Evolutionary conservation across 64 coral and sea anemone species (phyloP), one percentile per base, ranked within the genome.

Genomic region (Pachyseris speciosa): DNA sequence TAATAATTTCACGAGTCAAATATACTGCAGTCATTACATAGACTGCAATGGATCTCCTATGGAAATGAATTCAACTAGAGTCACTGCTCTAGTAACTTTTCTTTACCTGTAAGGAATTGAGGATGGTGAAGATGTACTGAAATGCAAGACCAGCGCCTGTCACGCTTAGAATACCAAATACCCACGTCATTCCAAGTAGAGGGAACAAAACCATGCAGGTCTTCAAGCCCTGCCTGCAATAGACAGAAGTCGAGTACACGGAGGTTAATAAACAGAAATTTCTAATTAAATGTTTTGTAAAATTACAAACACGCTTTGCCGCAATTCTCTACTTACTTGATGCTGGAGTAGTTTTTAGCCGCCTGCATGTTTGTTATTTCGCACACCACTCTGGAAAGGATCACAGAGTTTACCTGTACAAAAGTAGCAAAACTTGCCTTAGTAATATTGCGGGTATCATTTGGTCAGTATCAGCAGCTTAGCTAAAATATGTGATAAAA

Each of bases 121-220:
- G 49, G 12, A 84, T 91, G 7, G 78, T 91, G 16, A 91, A 91
- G 45, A 91, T 70, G 22, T 91, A 91, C 45, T 91, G 75, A 47
- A 83, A 63, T 12, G 8, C 89, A 28, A 91, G 51, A 19, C 59
- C 75, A 44, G 64, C 37, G 33, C 55, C 40, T 1, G 70, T 71
- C 64, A 94, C 72, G 30, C 38, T 60, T 1, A 94, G 7, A 52
- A 88, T 30, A 31, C 92, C 64, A 60, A 88, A 67, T 10, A 89
- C 69, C 92, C 86, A 89, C 9, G 85, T 88, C 58, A 87, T 74
- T 2, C 92, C 92, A 13, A 94, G 77, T 4, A 94, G 75, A 52
- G 86, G 85, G 75, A 94, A 89, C 52, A 94, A 47, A 60, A 94
- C 74, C 37, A 83, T 41, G 19, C 92, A 94, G 17, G 92, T 77